Conservation (phyloP, 2,797 vertebrate species). For the Centroberyx gerrardi region DNA sequence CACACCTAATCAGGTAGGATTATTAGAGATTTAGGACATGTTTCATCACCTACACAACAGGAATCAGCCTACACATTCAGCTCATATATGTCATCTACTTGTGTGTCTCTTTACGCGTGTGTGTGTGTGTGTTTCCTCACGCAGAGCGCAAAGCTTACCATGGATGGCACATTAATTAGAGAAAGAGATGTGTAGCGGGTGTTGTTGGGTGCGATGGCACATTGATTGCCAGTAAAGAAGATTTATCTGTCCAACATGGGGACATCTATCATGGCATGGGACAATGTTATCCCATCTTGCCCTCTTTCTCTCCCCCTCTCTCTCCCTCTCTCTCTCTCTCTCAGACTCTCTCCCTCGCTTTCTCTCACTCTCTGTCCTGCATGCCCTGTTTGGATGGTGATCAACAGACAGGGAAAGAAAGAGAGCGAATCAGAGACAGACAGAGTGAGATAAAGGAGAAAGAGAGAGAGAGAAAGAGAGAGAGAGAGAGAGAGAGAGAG, state of each 20-base stretch:
- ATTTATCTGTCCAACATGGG: conserved; percentile 76
- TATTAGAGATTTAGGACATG: background rate
- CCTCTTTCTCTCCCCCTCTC: conserved; percentile 43
- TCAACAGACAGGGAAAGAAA: conserved; percentile 55
- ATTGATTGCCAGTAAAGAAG: conserved; percentile 82
- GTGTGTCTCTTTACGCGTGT: conserved; percentile 33
- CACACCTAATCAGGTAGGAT: background rate
- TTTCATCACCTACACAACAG: conserved; percentile 4
- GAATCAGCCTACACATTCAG: conserved; percentile 8
- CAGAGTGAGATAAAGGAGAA: background rate
- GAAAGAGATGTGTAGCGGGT: conserved; percentile 67
- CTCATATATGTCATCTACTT: conserved; percentile 16
- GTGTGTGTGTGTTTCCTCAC: conserved; percentile 28
- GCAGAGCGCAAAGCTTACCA: conserved; percentile 57
- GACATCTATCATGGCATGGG: conserved; percentile 78
- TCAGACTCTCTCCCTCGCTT: background rate
- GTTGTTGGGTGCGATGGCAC: conserved; percentile 68
- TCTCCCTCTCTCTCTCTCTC: conserved; percentile 49
- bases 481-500: background rate
- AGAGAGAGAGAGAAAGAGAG: background rate
- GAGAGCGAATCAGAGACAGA: conserved; percentile 2
- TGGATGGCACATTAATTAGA: conserved; percentile 73
- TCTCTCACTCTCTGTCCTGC: background rate
- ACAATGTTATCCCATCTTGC: conserved; percentile 56
- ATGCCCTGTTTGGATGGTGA: conserved; percentile 58